Conservation (phyloP, 1,140 invertebrate species). For the Atta colombica region DNA sequence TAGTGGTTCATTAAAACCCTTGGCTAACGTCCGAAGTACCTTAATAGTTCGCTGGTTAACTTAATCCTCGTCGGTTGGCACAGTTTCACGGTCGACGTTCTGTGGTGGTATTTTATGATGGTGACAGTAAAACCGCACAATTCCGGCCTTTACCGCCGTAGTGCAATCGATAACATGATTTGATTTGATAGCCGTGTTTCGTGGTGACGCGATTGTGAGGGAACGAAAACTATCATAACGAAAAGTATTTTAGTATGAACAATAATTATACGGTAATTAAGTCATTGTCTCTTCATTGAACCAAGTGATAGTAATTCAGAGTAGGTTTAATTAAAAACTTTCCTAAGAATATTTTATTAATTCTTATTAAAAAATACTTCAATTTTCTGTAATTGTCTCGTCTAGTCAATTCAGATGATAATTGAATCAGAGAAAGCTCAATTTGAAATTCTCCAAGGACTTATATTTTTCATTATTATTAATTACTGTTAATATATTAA, state of each 20-base stretch:
- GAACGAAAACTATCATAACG: neutral
- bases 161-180: constrained; percentile 41
- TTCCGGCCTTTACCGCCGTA: constrained; percentile 32
- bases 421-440: neutral
- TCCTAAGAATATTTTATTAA: neutral
- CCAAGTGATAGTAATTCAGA: neutral
- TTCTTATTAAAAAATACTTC: neutral
- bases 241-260: neutral
- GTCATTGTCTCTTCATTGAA: neutral
- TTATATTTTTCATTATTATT: neutral
- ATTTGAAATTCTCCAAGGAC: neutral
- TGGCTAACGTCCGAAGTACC: neutral
- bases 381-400: neutral
- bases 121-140: constrained; percentile 58
- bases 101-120: constrained; percentile 53
- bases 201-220: neutral
- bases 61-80: constrained; percentile 37
- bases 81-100: constrained; percentile 58
- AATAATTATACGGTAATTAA: neutral
- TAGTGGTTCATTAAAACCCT: neutral
- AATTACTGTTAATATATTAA: neutral
- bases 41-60: constrained; percentile 38
- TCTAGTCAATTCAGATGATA: neutral
- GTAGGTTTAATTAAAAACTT: neutral
- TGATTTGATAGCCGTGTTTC: constrained; percentile 47